Base-by-base conservation (phyloP, 2,113 vertebrate species). In the Hirundichthys speculiger region DNA sequence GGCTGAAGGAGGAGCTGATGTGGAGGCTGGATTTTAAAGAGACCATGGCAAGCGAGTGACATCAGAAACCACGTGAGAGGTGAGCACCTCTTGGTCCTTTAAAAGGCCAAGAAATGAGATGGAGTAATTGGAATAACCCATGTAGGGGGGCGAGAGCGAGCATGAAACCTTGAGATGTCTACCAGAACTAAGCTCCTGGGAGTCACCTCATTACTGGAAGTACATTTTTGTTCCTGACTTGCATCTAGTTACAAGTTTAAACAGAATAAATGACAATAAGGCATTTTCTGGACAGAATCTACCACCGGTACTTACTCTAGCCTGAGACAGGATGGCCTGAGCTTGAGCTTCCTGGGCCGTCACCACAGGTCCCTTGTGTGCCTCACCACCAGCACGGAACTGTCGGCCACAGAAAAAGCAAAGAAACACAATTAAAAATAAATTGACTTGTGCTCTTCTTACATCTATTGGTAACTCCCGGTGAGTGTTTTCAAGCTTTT, bases 261-360 rank as follows among this genome's bases (percentile, higher is more conserved):
- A 38, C 13, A 13, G 34, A 38, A 38, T 38, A 13, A 1, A 19
- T 45, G 1, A 4, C 7, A 45, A 12, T 1, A 19, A 11, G 11
- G n/a, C 8, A 18, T 19, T 19, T 45, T 4, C n/a, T 45, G 43
- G 10, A 19, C 7, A 18, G 1, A 19, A 24, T 52, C 25, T 21
- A 45, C 2, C 2, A 25, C 1, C 9, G 19, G 50, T 64, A 81
- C 94, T 93, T 78, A 99, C 97, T 93, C 95, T 91, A 20, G 98
- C 96, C 72, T 99, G 98, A 64, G 97, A 94, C 2, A 99, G 93
- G 76, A 99, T 99, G 0, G 97, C 97, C 86, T 99, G 97, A 25
- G 97, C 98, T 82, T 99, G 98, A 55, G 97, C 96, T 82, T 98
- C 96, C 80, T 99, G 98, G 2, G 97, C 95, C 10, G 96, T 94